Evolutionary conservation across 2,797 vertebrate species (phyloP), one percentile per base, ranked within the genome.

Genomic region (Lophius americanus): DNA sequence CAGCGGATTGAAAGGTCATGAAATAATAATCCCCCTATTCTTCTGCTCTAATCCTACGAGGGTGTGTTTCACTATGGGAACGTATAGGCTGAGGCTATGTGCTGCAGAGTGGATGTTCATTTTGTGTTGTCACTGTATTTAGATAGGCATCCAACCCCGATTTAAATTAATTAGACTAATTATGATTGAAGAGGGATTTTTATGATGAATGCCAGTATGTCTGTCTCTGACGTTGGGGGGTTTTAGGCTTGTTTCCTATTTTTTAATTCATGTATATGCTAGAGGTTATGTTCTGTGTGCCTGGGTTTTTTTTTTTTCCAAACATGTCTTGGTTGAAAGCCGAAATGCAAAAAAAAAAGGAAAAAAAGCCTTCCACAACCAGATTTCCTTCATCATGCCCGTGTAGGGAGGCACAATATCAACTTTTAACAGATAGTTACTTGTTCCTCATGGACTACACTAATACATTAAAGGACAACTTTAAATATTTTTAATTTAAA

Each of bases 1-100:
- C 89, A 92, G 89, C 78, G 84, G 91, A 92, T 92, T 92, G 89
- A 92, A 92, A 92, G 91, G 91, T 92, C 91, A 92, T 92, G 89
- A 91, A 92, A 92, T 91, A 91, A 91, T 92, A 92, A 92, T 92
- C 91, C 91, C 84, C 76, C 89, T 89, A 85, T 92, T 92, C 88
- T 92, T 90, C 87, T 52, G 64, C 86, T 89, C 84, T 92, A 92
- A 92, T 92, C 91, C 90, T 92, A 86, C 77, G 87, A 91, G 91
- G 90, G 89, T 91, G 90, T 90, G 87, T 92, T 91, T 89, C 86
- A 92, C 89, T 88, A 88, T 88, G 89, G 89, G 89, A 90, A 91
- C 88, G 77, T 89, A 90, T 84, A 68, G 88, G 83, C 83, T 76
- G 78, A 62, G 87, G 81, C 79, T 85, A 73, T 73, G 80, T 78